These are phyloP conservation scores for Rhinoderma darwinii DNA, from an alignment of 2,113 vertebrate species.

Conservation along the genomic window DNA sequence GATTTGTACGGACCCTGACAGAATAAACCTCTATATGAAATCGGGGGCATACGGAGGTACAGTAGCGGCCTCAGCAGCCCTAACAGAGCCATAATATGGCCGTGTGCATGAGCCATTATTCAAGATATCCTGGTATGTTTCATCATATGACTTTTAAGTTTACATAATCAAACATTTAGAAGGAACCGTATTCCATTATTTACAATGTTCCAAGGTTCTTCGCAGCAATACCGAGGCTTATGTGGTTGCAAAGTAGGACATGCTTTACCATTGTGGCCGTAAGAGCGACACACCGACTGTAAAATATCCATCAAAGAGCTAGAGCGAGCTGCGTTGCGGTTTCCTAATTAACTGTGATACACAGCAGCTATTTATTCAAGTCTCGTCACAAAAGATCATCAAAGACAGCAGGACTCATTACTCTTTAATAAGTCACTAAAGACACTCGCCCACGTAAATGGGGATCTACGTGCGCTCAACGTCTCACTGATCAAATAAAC, in stretches of 20 bases:
- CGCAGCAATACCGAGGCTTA: neutral
- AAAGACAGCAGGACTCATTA: slow-evolving; percentile 9
- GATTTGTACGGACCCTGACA: too few relatives aligned
- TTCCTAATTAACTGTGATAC: slow-evolving; percentile 51
- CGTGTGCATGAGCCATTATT: too few relatives aligned
- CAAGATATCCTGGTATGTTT: neutral
- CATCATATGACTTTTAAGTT: neutral
- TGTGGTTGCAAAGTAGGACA: neutral
- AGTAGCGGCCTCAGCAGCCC: too few relatives aligned
- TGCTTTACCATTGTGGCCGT: neutral
- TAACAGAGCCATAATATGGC: too few relatives aligned
- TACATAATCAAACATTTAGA: neutral
- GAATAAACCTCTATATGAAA: too few relatives aligned
- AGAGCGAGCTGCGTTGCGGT: slow-evolving; percentile 45
- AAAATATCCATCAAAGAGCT: neutral
- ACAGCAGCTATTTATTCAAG: slow-evolving; percentile 33
- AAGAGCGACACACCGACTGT: neutral
- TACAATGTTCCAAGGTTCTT: neutral
- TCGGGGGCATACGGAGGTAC: too few relatives aligned
- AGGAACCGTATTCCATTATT: neutral
- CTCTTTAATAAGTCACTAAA: neutral
- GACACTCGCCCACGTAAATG: slow-evolving; percentile 8
- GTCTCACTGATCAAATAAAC: neutral
- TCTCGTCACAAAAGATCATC: slow-evolving; percentile 18
- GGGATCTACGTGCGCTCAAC: neutral